Evolutionary conservation across 2,888 invertebrate species (phyloP), one percentile per base, ranked within the genome.

Genomic region (Platycheirus albimanus): DNA sequence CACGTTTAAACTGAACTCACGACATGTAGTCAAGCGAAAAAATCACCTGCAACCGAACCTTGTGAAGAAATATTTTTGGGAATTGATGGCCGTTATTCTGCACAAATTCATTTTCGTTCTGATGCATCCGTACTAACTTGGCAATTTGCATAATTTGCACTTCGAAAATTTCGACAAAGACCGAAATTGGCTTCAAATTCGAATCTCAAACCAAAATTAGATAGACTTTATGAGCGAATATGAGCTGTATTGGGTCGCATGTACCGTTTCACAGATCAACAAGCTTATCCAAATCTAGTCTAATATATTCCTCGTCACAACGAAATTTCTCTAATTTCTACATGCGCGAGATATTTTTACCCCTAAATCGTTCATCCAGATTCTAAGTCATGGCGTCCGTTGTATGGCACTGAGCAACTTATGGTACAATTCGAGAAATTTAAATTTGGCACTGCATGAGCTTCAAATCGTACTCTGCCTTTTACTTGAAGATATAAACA

Each of bases 61-160:
- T 64, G 49, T 5, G 64, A 64, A 10, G 36, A 49, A 38, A 64
- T 64, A 33, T 64, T 64, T 20, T 4, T n/a, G 47, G 20, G n/a
- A 38, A 64, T 49, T 19, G 45, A 47, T 63, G 61, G 61, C 30
- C 45, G 11, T 41, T 63, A 47, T 47, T 45, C 24, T 17, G 61
- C 47, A 13, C 61, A 63, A 33, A 63, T 61, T 6, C 24, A 3
- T 6, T 4, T 45, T 45, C 61, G 61, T 13, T 8, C 33, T 36
- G 64, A 64, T n/a, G 38, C 38, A 4, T 24, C 64, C 20, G 49
- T 24, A 10, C n/a, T n/a, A n/a, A n/a, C 64, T 64, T 38, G 49
- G 49, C 19, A 47, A 33, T 17, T 64, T 47, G 7, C 61, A 61
- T 61, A 28, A 28, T n/a, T 30, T 61, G 54, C 56, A 13, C 17